Percentiles rank a stretch among this genome's conserved stretches.
Evolutionary conservation across 53 echinoderm and acorn worm species (phyloP).

Genomic region (Holothuria scabra): DNA sequence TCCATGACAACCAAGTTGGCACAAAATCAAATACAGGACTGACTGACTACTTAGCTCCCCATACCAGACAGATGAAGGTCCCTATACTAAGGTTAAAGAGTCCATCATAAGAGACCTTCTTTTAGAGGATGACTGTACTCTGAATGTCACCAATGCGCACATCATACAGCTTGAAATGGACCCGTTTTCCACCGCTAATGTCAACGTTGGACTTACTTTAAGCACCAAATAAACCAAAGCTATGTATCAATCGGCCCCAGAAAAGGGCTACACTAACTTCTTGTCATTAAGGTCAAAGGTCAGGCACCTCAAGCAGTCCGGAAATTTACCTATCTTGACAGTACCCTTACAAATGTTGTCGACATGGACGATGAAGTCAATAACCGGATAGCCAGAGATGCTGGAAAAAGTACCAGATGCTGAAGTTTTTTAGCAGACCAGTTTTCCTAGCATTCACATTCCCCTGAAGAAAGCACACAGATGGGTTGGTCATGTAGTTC

Average conservation of each 20-base stretch:
- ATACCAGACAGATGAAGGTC: not conserved
- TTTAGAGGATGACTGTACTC: too few relatives aligned
- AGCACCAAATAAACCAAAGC: conserved; percentile 35
- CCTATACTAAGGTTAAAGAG: not conserved
- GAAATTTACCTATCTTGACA: not conserved
- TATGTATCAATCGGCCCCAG: conserved; percentile 2
- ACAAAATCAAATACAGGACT: conserved; percentile 5
- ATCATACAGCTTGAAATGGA: conserved; percentile 10
- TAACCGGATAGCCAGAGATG: not conserved
- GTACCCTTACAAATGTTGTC: not conserved
- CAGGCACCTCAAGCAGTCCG: not conserved
- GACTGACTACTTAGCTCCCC: not conserved
- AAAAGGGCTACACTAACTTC: not conserved
- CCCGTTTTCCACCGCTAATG: conserved; percentile 1
- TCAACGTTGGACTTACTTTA: conserved; percentile 38
- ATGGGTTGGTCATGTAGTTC: too few relatives aligned
- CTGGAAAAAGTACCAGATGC: too few relatives aligned
- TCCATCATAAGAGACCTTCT: not conserved
- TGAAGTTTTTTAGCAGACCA: too few relatives aligned
- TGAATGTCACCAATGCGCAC: not conserved
- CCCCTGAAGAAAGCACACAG: too few relatives aligned
- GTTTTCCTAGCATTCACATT: too few relatives aligned
- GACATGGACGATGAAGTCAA: not conserved
- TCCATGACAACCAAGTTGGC: not conserved
- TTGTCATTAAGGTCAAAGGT: not conserved